Conservation (phyloP, 1,140 invertebrate genomes). For the Brachionus paranguensis region DNA sequence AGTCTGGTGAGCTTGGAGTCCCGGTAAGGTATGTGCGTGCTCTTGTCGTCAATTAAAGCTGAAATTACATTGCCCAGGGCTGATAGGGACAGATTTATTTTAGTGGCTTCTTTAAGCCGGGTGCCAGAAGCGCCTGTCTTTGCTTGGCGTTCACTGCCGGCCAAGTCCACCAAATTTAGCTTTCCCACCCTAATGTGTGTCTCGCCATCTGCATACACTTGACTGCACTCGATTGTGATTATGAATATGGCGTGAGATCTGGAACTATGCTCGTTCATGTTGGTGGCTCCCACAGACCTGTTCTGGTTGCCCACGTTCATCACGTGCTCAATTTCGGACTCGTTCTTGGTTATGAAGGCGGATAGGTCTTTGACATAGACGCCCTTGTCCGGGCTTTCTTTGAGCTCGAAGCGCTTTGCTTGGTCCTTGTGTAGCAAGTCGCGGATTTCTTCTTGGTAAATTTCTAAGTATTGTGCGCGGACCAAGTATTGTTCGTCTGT, state of each 20-base stretch:
- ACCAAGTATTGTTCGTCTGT: constrained; percentile 76
- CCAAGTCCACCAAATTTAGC: constrained; percentile 96
- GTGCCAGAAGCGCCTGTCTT: constrained; percentile 71
- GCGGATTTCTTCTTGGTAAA: constrained; percentile 74
- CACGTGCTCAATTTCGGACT: constrained; percentile 65
- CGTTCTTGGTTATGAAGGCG: constrained; percentile 70
- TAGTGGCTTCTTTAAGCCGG: constrained; percentile 84
- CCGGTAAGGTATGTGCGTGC: constrained; percentile 48
- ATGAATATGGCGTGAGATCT: constrained; percentile 98
- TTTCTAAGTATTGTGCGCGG: constrained; percentile 83
- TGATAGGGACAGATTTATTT: constrained; percentile 88
- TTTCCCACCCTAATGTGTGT: constrained; percentile 60
- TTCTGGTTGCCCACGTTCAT: constrained; percentile 71
- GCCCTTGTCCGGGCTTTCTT: not conserved
- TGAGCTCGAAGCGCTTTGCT: constrained; percentile 62
- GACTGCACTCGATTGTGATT: constrained; percentile 71
- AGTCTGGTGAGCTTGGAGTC: constrained; percentile 55
- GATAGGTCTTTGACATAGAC: constrained; percentile 59
- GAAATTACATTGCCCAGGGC: constrained; percentile 91
- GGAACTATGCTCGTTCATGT: constrained; percentile 99
- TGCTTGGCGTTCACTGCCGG: constrained; percentile 92
- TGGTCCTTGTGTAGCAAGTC: constrained; percentile 82
- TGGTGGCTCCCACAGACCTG: constrained; percentile 80
- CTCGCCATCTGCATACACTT: constrained; percentile 44
- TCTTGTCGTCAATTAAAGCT: constrained; percentile 66